Evolutionary conservation across 2,797 vertebrate genomes (phyloP), one percentile per base, ranked within the genome.

Genomic region (Molothrus ater): DNA sequence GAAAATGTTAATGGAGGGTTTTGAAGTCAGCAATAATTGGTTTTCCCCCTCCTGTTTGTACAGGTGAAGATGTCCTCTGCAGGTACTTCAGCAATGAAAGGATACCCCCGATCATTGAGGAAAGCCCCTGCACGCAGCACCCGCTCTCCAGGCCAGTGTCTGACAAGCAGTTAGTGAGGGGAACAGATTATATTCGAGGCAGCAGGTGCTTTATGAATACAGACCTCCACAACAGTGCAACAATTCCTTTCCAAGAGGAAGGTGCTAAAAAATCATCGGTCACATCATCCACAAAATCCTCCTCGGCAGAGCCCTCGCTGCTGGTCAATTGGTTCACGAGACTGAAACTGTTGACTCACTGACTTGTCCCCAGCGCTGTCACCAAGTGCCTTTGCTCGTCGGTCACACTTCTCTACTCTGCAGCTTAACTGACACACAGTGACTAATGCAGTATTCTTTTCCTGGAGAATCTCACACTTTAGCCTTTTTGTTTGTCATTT

Each of bases 1-100:
- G 8, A 32, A 63, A 76, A 43, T 26, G 2, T 34, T 79, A 60
- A 5, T 53, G 14, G 15, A 53, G 11, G 2, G 8, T 38, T 91
- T 73, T 63, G 53, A 84, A 74, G 34, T 51, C 31, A 69, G 19
- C 7, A 82, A 11, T 93, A 88, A 88, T 20, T 53, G 7, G 1
- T 91, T 95, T 93, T 81, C 14, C 7, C 64, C 13, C 29, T 81
- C 11, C 74, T 71, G 50, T 90, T 86, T 20, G 3, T 38, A 22
- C 97, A 99, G 99, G 98, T 43, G 98, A 98, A 76, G 98, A 98
- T 6, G 76, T 97, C 17, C 98, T 99, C 28, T 99, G 98, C 96
- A 97, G 98, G 36, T 99, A 98, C 92, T 98, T 99, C 97, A 99
- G 99, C 76, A 99, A 99, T 10, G 99, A 99, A 89, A 97, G 98